Percentiles rank a stretch among this genome's conserved stretches.
These are phyloP conservation scores for Parus major DNA, from an alignment of 2,113 vertebrate genomes.

Conservation along the genomic window DNA sequence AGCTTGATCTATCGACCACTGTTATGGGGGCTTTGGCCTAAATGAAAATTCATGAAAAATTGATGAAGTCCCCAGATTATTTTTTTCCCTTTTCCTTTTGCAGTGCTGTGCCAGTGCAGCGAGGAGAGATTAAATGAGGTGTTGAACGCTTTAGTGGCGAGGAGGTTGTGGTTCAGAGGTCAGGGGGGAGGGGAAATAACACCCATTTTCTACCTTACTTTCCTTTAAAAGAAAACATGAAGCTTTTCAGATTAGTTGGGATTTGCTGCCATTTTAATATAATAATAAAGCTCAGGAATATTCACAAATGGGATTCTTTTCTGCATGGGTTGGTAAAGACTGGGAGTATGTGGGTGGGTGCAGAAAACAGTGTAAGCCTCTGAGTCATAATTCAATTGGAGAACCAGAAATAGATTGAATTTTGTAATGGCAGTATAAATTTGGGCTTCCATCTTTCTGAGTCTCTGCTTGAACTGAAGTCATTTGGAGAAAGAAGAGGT, in stretches of 20 bases:
- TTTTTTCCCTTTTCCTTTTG: slow-evolving; percentile 70
- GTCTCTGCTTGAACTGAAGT: slow-evolving; percentile 73
- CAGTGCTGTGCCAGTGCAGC: slow-evolving; percentile 42
- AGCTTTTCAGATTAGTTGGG: slow-evolving; percentile 34
- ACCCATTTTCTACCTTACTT: slow-evolving; percentile 19
- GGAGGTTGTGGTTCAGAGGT: slow-evolving; percentile 77
- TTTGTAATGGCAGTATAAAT: slow-evolving; percentile 70
- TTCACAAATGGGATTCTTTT: not conserved
- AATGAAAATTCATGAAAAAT: slow-evolving; percentile 99
- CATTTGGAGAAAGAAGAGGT: slow-evolving; percentile 65
- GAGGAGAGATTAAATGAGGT: slow-evolving; percentile 77
- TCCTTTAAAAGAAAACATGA: slow-evolving; percentile 31
- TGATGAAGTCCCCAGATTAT: slow-evolving; percentile 92
- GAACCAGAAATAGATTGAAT: slow-evolving; percentile 82
- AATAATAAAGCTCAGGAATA: not conserved
- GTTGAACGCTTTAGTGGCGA: slow-evolving; percentile 74
- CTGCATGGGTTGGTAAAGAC: not conserved
- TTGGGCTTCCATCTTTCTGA: slow-evolving; percentile 61
- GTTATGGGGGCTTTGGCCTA: slow-evolving; percentile 87
- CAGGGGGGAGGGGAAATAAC: slow-evolving; percentile 47
- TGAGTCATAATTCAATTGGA: slow-evolving; percentile 80
- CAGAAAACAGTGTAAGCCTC: slow-evolving; percentile 69
- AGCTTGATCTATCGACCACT: slow-evolving; percentile 97
- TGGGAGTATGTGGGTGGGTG: not conserved
- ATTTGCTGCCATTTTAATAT: slow-evolving; percentile 23